Conservation (phyloP, 2,888 invertebrate genomes). For the Lochmaea capreae region DNA sequence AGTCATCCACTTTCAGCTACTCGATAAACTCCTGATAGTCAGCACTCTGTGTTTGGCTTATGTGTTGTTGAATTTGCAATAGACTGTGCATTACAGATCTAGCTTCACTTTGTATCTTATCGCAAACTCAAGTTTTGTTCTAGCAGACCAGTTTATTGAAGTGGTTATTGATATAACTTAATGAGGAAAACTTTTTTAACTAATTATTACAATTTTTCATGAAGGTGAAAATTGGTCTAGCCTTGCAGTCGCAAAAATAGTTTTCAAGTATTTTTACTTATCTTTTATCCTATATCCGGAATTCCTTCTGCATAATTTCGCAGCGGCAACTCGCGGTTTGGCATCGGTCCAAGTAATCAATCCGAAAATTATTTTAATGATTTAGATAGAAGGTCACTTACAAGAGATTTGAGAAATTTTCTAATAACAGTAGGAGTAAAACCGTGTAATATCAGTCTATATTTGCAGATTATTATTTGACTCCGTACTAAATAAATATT, state of each 20-base stretch:
- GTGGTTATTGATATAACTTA: too few species aligned
- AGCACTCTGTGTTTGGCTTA: too few species aligned
- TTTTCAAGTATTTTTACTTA: not conserved
- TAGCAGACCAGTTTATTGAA: too few species aligned
- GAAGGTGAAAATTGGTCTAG: not conserved
- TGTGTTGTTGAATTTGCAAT: too few species aligned
- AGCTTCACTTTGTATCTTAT: too few species aligned
- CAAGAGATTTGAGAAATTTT: conserved; percentile 52
- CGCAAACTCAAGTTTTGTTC: too few species aligned
- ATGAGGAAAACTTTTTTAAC: not conserved
- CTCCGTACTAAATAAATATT: too few species aligned
- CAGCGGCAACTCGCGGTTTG: conserved; percentile 45
- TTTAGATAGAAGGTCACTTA: conserved; percentile 56
- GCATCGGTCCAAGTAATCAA: conserved; percentile 60
- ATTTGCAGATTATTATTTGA: not conserved
- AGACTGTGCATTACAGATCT: too few species aligned
- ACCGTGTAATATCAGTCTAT: not conserved
- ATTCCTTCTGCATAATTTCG: conserved; percentile 2
- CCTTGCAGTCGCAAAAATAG: not conserved
- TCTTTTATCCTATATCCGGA: not conserved
- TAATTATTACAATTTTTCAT: not conserved
- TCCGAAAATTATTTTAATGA: conserved; percentile 61
- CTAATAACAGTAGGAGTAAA: not conserved
- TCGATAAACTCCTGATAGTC: too few species aligned
- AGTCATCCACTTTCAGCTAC: too few species aligned